Conservation (phyloP, 2,888 invertebrate species). For the Dione juno region DNA sequence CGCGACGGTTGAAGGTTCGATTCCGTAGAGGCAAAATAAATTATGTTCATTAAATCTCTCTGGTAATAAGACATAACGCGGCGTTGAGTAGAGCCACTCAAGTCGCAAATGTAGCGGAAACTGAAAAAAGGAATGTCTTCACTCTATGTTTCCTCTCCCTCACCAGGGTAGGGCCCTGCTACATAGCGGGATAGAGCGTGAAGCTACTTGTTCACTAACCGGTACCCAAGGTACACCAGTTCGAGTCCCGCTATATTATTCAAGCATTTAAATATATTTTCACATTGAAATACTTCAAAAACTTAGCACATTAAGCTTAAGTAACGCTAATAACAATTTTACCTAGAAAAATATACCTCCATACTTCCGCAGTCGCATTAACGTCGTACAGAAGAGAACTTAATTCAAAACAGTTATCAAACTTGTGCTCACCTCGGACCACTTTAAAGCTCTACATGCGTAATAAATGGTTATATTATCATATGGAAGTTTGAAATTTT, state of each 20-base stretch:
- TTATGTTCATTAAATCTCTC: background rate
- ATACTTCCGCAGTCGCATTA: conserved; percentile 4
- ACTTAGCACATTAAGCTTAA: background rate
- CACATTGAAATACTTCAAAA: background rate
- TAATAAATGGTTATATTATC: conserved; percentile 70
- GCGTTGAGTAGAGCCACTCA: too few species aligned
- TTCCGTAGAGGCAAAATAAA: background rate
- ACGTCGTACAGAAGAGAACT: conserved; percentile 41
- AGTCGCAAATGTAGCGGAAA: too few species aligned
- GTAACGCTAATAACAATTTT: conserved; percentile 8
- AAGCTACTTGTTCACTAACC: too few species aligned
- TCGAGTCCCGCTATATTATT: too few species aligned
- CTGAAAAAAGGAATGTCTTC: too few species aligned
- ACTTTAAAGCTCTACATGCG: conserved; percentile 63
- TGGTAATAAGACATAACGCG: background rate
- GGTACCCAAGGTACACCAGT: too few species aligned
- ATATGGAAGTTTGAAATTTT: conserved; percentile 66
- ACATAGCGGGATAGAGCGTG: too few species aligned
- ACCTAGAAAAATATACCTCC: background rate
- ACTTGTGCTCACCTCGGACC: conserved; percentile 45
- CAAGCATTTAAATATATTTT: background rate
- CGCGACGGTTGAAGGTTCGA: background rate
- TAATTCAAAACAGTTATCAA: conserved; percentile 53
- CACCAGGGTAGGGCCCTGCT: too few species aligned
- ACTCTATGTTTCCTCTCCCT: too few species aligned